Percentiles rank a stretch among this genome's conserved stretches.
Conservation (phyloP, 2,888 invertebrate genomes). For the Blomia tropicalis region DNA sequence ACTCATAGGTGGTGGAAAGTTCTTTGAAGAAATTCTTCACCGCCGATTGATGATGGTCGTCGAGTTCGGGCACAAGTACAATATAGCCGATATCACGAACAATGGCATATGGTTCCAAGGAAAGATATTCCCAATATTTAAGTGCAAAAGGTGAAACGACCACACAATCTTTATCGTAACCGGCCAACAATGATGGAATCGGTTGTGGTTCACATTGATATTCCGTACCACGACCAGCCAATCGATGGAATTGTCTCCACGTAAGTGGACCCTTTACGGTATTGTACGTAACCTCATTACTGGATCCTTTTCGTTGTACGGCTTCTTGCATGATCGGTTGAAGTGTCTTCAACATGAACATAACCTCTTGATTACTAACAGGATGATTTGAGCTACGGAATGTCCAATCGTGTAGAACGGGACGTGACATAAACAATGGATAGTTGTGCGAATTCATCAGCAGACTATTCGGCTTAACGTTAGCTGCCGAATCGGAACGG, state of each 20-base stretch:
- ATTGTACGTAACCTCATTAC: slow-evolving; percentile 64
- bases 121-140: slow-evolving; percentile 87
- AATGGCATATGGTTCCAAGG: slow-evolving; percentile 91
- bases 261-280: slow-evolving; percentile 89
- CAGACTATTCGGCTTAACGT: slow-evolving; percentile 1
- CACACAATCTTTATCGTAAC: slow-evolving; percentile 87
- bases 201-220: slow-evolving; percentile 94
- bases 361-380: slow-evolving; percentile 73
- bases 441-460: background rate
- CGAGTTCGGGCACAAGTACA: slow-evolving; percentile 68
- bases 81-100: slow-evolving; percentile 84
- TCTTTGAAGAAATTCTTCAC: slow-evolving; percentile 78
- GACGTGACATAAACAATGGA: background rate
- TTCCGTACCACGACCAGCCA: slow-evolving; percentile 78
- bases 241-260: slow-evolving; percentile 90
- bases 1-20: slow-evolving; percentile 78
- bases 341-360: slow-evolving; percentile 70
- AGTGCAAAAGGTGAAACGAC: slow-evolving; percentile 83
- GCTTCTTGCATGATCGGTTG: slow-evolving; percentile 87
- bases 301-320: slow-evolving; percentile 40
- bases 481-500: background rate
- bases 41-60: slow-evolving; percentile 58
- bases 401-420: slow-evolving; percentile 58
- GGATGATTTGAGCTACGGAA: slow-evolving; percentile 59
- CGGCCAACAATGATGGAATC: slow-evolving; percentile 79